Evolutionary conservation across 2,888 invertebrate species (phyloP).

Genomic region (Parascotia fuliginaria): DNA sequence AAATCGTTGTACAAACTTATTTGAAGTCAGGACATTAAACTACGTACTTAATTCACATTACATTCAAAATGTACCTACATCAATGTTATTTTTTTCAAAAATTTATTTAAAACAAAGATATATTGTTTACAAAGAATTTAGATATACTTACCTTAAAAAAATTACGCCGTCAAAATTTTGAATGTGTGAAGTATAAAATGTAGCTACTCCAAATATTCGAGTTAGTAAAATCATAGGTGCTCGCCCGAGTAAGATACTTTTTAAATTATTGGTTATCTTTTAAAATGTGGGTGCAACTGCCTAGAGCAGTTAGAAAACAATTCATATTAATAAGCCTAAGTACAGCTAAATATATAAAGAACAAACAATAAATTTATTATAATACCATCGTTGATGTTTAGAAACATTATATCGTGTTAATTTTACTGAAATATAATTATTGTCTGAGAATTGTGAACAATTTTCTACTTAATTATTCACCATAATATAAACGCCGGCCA

Average conservation of each 20-base stretch:
- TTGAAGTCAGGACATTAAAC: too few relatives aligned
- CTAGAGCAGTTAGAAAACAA: conserved; percentile 27
- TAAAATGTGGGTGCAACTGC: conserved; percentile 25
- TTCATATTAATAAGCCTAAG: conserved; percentile 44
- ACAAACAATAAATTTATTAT: conserved; percentile 29
- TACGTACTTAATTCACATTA: too few relatives aligned
- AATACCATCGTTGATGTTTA: conserved; percentile 45
- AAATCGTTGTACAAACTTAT: too few relatives aligned
- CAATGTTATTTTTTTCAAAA: too few relatives aligned
- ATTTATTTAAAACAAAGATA: too few relatives aligned
- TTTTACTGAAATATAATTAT: conserved; percentile 30
- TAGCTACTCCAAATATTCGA: too few relatives aligned
- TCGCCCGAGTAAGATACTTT: background rate
- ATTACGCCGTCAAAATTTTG: too few relatives aligned
- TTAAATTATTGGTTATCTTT: background rate
- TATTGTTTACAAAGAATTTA: too few relatives aligned
- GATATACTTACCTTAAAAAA: too few relatives aligned
- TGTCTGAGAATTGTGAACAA: conserved; percentile 29
- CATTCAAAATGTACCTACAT: too few relatives aligned
- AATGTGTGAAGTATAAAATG: too few relatives aligned
- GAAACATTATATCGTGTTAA: conserved; percentile 34
- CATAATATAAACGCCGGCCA: too few relatives aligned
- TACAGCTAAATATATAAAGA: conserved; percentile 36
- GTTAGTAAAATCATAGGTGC: background rate
- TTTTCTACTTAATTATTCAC: conserved; percentile 10